These are phyloP conservation scores for Drosophila punjabiensis DNA, from an alignment of 1,140 invertebrate genomes.

Conservation along the genomic window DNA sequence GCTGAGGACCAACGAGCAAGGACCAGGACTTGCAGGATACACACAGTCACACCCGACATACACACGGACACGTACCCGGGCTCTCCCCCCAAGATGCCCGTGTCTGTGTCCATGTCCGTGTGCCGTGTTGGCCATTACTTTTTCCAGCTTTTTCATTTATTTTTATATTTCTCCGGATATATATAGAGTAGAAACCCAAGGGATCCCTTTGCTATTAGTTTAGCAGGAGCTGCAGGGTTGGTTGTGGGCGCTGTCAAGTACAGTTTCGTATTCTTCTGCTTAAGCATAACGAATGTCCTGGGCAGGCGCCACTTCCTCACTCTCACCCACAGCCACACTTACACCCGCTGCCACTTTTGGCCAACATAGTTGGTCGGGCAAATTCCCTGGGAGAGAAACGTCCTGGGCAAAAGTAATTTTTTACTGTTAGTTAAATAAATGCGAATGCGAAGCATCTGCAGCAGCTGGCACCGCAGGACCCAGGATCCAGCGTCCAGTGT, in stretches of 20 bases:
- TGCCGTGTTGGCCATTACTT: constrained; percentile 76
- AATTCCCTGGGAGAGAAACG: constrained; percentile 71
- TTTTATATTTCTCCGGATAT: constrained; percentile 53
- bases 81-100: constrained; percentile 62
- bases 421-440: constrained; percentile 84
- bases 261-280: constrained; percentile 83
- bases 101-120: constrained; percentile 38
- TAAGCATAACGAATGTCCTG: constrained; percentile 83
- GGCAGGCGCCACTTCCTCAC: constrained; percentile 6
- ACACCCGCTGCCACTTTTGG: constrained; percentile 32
- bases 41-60: constrained; percentile 19
- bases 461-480: constrained; percentile 58
- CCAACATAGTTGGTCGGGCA: constrained; percentile 51
- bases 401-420: constrained; percentile 78
- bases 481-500: constrained; percentile 32
- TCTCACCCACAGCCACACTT: background rate
- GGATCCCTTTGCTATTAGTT: constrained; percentile 76
- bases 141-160: constrained; percentile 71
- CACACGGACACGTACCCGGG: constrained; percentile 35
- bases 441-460: constrained; percentile 66
- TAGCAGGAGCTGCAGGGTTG: constrained; percentile 40
- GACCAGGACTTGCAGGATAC: constrained; percentile 52
- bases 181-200: constrained; percentile 50
- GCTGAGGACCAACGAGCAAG: constrained; percentile 67
- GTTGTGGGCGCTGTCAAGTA: constrained; percentile 73